Evolutionary conservation across 2,888 invertebrate genomes (phyloP).

Genomic region (Tholera decimalis): DNA sequence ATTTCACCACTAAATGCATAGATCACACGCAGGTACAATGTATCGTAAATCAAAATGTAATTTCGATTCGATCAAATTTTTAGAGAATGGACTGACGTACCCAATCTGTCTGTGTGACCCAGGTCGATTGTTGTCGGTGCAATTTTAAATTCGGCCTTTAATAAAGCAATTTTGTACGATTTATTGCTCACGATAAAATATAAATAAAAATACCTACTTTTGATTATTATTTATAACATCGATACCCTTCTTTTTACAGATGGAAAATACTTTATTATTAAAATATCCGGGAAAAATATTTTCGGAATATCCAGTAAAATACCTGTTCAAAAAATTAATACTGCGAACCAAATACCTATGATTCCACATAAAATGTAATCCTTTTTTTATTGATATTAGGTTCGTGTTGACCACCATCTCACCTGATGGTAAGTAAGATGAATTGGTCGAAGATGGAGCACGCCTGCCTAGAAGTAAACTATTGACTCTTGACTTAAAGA

Average conservation of each 20-base stretch:
- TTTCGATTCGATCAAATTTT: constrained; percentile 63
- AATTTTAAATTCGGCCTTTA: constrained; percentile 69
- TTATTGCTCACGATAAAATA: too few species aligned
- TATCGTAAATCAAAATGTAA: constrained; percentile 62
- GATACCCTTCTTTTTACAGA: background rate
- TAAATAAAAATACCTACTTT: too few species aligned
- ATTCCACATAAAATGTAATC: background rate
- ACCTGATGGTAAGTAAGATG: too few species aligned
- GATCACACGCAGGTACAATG: constrained; percentile 49
- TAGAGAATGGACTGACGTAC: constrained; percentile 61
- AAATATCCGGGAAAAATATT: background rate
- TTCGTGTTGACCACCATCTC: too few species aligned
- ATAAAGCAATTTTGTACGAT: constrained; percentile 37
- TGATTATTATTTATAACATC: too few species aligned
- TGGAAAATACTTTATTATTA: background rate
- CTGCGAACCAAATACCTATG: background rate
- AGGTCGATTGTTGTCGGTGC: constrained; percentile 63
- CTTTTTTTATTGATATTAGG: too few species aligned
- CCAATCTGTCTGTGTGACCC: constrained; percentile 69
- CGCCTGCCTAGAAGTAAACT: too few species aligned
- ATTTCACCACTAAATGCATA: constrained; percentile 47
- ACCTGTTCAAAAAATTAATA: background rate
- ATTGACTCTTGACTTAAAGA: too few species aligned
- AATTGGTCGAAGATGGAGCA: too few species aligned
- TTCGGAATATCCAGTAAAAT: background rate